Conservation (phyloP, 2,797 vertebrate species). For the Phoebastria nigripes region DNA sequence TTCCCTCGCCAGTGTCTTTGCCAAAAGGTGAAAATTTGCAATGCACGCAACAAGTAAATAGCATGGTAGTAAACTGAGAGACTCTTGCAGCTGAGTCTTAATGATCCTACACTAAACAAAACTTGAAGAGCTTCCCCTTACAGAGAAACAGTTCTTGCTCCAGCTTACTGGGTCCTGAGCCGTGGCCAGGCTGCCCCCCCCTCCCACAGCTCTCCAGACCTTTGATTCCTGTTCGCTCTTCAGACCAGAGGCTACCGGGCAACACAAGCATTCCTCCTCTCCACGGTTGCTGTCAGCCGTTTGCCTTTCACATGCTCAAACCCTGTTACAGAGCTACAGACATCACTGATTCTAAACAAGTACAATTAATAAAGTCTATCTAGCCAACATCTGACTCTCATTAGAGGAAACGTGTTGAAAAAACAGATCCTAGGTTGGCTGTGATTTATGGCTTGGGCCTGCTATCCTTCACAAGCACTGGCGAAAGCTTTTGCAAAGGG, state of each 20-base stretch:
- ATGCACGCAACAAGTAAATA: not conserved
- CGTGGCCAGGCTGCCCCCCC: not conserved
- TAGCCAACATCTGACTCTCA: conserved; percentile 60
- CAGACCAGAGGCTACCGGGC: not conserved
- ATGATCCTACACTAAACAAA: not conserved
- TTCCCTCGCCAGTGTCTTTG: not conserved
- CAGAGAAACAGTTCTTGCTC: not conserved
- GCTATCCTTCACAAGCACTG: conserved; percentile 51
- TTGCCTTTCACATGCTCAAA: not conserved
- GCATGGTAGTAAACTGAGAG: not conserved
- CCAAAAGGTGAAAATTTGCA: not conserved
- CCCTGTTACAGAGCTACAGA: not conserved
- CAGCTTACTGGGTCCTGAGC: not conserved
- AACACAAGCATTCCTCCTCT: not conserved
- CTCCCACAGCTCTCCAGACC: not conserved
- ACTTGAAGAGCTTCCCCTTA: not conserved
- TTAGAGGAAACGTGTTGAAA: conserved; percentile 62
- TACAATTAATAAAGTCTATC: conserved; percentile 60
- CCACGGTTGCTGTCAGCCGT: not conserved
- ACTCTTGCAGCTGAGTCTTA: not conserved
- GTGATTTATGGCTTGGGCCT: conserved; percentile 61
- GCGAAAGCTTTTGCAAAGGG: conserved; percentile 55
- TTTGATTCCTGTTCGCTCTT: not conserved
- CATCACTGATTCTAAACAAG: conserved; percentile 24
- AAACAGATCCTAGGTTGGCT: conserved; percentile 60